Evolutionary conservation across 2,113 vertebrate species (phyloP).

Genomic region (Morone saxatilis): DNA sequence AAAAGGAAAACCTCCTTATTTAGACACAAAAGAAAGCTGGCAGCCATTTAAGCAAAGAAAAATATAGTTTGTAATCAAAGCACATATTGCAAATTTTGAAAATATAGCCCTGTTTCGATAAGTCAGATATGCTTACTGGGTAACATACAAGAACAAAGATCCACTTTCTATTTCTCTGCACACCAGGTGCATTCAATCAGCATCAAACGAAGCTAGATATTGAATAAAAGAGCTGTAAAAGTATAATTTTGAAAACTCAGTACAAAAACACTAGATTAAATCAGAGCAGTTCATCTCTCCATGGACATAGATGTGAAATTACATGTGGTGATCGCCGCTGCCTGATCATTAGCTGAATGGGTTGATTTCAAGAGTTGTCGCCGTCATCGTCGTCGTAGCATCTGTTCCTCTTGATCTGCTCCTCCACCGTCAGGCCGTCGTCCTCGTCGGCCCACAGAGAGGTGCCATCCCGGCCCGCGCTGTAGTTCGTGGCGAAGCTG

Average conservation of each 20-base stretch:
- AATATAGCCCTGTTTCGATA: conserved; percentile 49
- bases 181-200: conserved; percentile 84
- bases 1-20: conserved; percentile 58
- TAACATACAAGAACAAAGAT: conserved; percentile 64
- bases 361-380: conserved; percentile 55
- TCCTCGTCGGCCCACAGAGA: conserved; percentile 66
- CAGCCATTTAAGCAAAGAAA: conserved; percentile 48
- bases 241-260: conserved; percentile 53
- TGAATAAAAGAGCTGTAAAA: conserved; percentile 66
- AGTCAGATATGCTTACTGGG: conserved; percentile 46
- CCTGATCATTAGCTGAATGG: conserved; percentile 24
- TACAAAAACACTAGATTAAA: conserved; percentile 68
- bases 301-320: conserved; percentile 73
- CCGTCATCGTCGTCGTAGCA: conserved; percentile 83
- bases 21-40: conserved; percentile 53
- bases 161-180: conserved; percentile 75
- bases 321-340: conserved; percentile 6
- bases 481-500: conserved; percentile 47
- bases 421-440: conserved; percentile 79
- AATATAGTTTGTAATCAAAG: conserved; percentile 37
- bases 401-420: conserved; percentile 87
- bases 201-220: conserved; percentile 70
- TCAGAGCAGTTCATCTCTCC: conserved; percentile 78
- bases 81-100: conserved; percentile 26
- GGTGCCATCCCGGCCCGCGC: background rate